Evolutionary conservation across 2,888 invertebrate genomes (phyloP).

Genomic region (Choristoneura rosaceana): DNA sequence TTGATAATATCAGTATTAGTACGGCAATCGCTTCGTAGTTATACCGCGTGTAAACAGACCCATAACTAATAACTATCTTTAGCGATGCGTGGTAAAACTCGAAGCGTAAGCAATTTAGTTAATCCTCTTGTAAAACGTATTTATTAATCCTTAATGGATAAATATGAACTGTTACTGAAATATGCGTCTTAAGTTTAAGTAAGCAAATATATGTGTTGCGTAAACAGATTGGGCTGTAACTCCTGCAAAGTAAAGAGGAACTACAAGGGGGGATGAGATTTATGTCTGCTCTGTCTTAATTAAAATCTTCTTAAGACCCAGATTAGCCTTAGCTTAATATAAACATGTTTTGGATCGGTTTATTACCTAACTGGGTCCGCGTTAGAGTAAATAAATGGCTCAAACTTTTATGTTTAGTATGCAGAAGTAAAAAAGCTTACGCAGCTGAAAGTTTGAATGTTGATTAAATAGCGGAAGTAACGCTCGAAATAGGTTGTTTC

Average conservation of each 20-base stretch:
- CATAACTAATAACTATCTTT: neutral
- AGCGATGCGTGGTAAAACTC: neutral
- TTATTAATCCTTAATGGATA: constrained; percentile 7
- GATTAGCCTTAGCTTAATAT: constrained; percentile 50
- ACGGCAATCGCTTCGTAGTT: neutral
- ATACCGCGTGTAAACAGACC: neutral
- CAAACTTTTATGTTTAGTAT: neutral
- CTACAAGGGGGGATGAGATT: constrained; percentile 41
- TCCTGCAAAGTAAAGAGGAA: constrained; percentile 27
- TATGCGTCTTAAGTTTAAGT: constrained; percentile 17
- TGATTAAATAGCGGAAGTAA: neutral
- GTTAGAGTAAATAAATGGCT: neutral
- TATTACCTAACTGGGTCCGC: constrained; percentile 10
- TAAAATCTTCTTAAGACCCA: constrained; percentile 59
- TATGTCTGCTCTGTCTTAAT: constrained; percentile 54
- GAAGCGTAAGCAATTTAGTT: neutral
- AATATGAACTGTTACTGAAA: constrained; percentile 6
- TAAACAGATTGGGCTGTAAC: constrained; percentile 30
- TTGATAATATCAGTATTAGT: too few relatives aligned
- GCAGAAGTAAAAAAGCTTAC: neutral
- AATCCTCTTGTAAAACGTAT: neutral
- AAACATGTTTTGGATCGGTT: constrained; percentile 41
- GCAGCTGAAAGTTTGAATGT: neutral
- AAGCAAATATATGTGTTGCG: constrained; percentile 10
- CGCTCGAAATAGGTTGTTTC: neutral